A percentile compares a stretch with the other conserved stretches of the same genome.
These are phyloP conservation scores for Ceratitis capitata DNA, from an alignment of 1,140 invertebrate species.

Conservation along the genomic window DNA sequence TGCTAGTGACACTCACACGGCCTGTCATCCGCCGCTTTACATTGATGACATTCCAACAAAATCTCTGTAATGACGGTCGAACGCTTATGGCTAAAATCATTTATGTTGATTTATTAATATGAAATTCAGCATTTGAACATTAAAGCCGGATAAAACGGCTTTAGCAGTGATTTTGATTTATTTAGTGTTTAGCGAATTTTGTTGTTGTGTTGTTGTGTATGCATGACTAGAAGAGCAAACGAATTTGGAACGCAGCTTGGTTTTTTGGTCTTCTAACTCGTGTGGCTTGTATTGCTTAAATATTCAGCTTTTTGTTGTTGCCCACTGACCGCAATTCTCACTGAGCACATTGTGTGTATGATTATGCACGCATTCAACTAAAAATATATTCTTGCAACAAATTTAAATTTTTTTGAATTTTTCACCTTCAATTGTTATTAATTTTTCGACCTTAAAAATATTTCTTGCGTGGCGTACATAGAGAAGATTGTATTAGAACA, in stretches of 20 bases:
- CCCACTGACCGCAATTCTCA: neutral
- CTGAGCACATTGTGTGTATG: no score
- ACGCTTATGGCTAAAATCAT: constrained; percentile 2
- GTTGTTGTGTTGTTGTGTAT: neutral
- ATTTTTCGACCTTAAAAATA: no score
- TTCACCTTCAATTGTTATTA: no score
- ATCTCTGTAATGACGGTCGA: neutral
- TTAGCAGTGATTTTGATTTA: neutral
- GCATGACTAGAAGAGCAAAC: neutral
- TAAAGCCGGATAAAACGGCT: neutral
- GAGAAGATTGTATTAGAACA: no score
- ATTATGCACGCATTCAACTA: no score
- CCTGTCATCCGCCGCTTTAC: neutral
- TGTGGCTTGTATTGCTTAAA: neutral
- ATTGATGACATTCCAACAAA: neutral
- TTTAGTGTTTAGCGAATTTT: neutral
- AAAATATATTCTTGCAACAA: no score
- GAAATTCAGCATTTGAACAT: neutral
- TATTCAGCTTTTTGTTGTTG: neutral
- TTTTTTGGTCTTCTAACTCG: no score
- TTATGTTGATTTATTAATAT: neutral
- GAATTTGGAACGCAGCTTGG: neutral
- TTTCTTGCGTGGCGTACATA: no score
- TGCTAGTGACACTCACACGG: neutral
- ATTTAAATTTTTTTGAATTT: no score